Base-by-base conservation (phyloP, 2,113 vertebrate species). In the Sinocyclocheilus maitianheensis region DNA sequence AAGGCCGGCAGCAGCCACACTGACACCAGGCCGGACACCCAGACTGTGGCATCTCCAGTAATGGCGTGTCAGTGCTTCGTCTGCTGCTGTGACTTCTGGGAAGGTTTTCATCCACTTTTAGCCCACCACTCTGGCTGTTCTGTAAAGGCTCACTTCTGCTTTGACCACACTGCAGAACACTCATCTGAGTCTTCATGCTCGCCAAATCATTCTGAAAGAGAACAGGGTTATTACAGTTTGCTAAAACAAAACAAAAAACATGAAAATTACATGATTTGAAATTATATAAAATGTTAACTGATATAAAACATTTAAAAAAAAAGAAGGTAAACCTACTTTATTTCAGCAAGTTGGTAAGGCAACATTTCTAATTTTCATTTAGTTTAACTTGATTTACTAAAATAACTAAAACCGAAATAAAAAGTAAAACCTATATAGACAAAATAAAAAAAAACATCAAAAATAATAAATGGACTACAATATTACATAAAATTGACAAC, bases 21-120 rank as follows among this genome's bases (percentile, higher is more conserved):
- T 65, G 82, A 85, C 96, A 97, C 94, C 96, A 96, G 51, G 71
- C 5, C 0, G 90, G 95, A 55, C 30, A n/a, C 1, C 43, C 0
- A 3, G 11, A n/a, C 3, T 26, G 14, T 37, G 30, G 60, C 62
- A 46, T 0, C 58, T 88, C 88, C 77, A 51, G 71, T 58, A 88
- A 81, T 20, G 77, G 62, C 22, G 53, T 75, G 37, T 80, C 72
- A 18, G 62, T 11, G 34, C 24, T 55, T 20, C 58, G 26, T 71
- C 67, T 14, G 11, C 62, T 46, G 9, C 22, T 60, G 30, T 40
- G 14, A 30, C 30, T 30, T 43, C 72, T 6, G 77, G 51, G 67
- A 30, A 63, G 9, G 30, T 24, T 75, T 51, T 46, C 24, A 2
- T 46, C 12, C 43, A 60, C 69, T 5, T 26, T 48, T 9, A 81